phyloP scores from a whole-genome alignment of 2,888 invertebrate species.

The Melangyna quadrimaculata region DNA sequence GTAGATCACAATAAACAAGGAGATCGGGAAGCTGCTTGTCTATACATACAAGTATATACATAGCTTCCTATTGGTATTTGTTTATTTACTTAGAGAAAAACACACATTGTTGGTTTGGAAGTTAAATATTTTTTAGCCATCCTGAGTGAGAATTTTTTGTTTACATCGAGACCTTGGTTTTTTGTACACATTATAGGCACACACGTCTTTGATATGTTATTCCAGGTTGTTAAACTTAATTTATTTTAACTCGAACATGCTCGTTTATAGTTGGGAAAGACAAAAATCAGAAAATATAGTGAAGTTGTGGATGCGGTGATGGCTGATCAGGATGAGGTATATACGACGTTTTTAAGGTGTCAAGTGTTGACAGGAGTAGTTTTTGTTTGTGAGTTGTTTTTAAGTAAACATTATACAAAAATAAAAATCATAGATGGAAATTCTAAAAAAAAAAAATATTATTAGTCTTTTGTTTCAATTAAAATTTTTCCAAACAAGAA shows the following conservation, averaged over 20 bases:
- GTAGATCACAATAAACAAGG: slow-evolving; percentile 42
- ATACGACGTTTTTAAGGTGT: slow-evolving; percentile 14
- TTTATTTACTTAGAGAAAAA: slow-evolving; percentile 47
- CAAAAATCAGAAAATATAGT: background rate
- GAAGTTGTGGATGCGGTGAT: background rate
- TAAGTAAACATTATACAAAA: too few relatives aligned
- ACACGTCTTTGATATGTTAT: slow-evolving; percentile 17
- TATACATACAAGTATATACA: background rate
- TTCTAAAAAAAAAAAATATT: too few relatives aligned
- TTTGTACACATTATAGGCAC: slow-evolving; percentile 8
- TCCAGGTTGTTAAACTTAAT: slow-evolving; percentile 51
- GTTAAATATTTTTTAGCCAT: slow-evolving; percentile 42
- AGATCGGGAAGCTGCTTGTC: slow-evolving; percentile 9
- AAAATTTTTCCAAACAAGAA: too few relatives aligned
- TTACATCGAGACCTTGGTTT: slow-evolving; percentile 52
- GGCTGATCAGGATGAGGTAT: background rate
- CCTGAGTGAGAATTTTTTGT: slow-evolving; percentile 34
- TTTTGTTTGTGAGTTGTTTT: too few relatives aligned
- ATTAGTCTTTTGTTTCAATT: too few relatives aligned
- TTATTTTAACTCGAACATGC: slow-evolving; percentile 5
- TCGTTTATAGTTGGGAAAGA: background rate
- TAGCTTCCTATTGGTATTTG: slow-evolving; percentile 10
- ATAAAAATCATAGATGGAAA: too few relatives aligned
- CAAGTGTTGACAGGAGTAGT: background rate
- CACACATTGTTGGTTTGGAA: slow-evolving; percentile 10